Percentiles rank a stretch among this genome's conserved stretches.
Evolutionary conservation across 1,140 invertebrate genomes (phyloP).

Genomic region (Bombus turneri): DNA sequence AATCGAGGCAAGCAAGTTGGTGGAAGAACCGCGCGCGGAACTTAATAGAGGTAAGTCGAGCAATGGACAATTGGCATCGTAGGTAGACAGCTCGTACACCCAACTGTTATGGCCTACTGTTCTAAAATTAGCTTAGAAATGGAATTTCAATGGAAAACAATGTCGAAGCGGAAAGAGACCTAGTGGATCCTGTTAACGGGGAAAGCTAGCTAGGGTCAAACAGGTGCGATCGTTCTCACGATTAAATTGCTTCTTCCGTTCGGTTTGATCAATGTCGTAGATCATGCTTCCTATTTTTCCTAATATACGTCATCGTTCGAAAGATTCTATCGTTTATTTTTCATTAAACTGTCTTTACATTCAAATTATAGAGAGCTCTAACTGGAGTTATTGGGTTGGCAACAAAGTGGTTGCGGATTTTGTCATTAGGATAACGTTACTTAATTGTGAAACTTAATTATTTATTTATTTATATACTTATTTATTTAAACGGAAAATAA

Average conservation of each 20-base stretch:
- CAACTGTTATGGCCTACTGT: not conserved
- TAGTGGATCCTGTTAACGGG: slow-evolving; percentile 7
- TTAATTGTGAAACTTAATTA: too few relatives aligned
- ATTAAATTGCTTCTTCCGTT: slow-evolving; percentile 16
- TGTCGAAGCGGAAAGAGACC: not conserved
- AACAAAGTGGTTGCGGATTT: too few relatives aligned
- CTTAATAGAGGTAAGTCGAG: slow-evolving; percentile 21
- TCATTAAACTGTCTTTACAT: too few relatives aligned
- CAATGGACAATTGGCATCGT: not conserved
- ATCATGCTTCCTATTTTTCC: not conserved
- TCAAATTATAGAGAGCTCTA: too few relatives aligned
- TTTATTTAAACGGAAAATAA: too few relatives aligned
- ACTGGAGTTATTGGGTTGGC: too few relatives aligned
- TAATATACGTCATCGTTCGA: not conserved
- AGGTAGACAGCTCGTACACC: too few relatives aligned
- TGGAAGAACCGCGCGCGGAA: not conserved
- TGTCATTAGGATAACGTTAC: too few relatives aligned
- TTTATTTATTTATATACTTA: too few relatives aligned
- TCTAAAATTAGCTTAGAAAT: slow-evolving; percentile 13
- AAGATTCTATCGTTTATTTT: too few relatives aligned
- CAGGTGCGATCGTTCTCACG: slow-evolving; percentile 57
- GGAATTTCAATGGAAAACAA: not conserved
- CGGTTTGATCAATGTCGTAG: slow-evolving; percentile 33
- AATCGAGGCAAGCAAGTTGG: not conserved
- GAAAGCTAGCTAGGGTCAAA: slow-evolving; percentile 26